phyloP scores from a whole-genome alignment of 1,140 invertebrate genomes.

The Drosophila pseudoananassae region DNA sequence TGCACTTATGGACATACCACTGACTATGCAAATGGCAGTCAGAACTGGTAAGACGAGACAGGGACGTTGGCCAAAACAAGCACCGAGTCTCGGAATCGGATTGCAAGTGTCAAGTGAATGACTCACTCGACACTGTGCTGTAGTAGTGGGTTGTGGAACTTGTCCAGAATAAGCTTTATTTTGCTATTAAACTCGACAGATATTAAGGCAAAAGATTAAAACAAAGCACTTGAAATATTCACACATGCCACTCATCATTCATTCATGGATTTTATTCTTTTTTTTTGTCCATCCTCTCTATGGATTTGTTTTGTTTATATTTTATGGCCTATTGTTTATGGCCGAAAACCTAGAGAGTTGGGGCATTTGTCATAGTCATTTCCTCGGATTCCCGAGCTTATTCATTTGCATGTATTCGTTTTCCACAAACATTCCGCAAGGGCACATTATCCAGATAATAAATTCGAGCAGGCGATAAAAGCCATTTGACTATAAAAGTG shows the following conservation, averaged over 20 bases:
- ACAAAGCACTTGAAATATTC: no score
- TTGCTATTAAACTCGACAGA: no score
- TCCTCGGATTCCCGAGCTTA: slow-evolving; percentile 30
- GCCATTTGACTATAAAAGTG: slow-evolving; percentile 62
- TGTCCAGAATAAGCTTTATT: neutral
- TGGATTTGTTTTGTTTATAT: slow-evolving; percentile 61
- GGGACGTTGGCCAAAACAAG: slow-evolving; percentile 14
- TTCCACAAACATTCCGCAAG: slow-evolving; percentile 60
- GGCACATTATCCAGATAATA: slow-evolving; percentile 74
- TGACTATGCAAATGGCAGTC: neutral
- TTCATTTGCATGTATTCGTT: slow-evolving; percentile 63
- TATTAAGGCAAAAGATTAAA: no score
- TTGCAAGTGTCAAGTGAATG: slow-evolving; percentile 46
- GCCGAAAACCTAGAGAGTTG: slow-evolving; percentile 1
- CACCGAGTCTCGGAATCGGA: neutral
- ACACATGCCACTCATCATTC: slow-evolving; percentile 12
- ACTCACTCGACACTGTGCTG: slow-evolving; percentile 40
- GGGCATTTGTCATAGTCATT: slow-evolving; percentile 52
- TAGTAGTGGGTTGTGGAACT: slow-evolving; percentile 25
- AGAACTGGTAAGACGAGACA: slow-evolving; percentile 9
- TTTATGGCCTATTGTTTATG: slow-evolving; percentile 60
- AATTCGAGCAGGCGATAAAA: slow-evolving; percentile 69
- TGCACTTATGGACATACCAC: no score
- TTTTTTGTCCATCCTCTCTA: no score
- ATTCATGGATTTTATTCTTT: slow-evolving; percentile 24